Conservation (phyloP, 2,113 vertebrate species). For the Syngnathoides biaculeatus region DNA sequence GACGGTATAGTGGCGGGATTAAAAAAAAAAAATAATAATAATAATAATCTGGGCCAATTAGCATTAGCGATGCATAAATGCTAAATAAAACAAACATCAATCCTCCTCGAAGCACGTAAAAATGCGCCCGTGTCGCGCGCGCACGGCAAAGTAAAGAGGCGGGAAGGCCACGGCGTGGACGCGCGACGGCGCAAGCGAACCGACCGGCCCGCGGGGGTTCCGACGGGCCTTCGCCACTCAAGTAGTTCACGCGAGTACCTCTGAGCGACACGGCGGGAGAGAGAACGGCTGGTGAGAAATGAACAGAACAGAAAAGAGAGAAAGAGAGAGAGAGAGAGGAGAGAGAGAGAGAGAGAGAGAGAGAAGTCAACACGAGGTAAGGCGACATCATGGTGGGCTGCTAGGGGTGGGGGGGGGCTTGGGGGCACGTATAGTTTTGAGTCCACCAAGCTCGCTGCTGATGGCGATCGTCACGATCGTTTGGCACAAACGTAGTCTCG, state of each 20-base stretch:
- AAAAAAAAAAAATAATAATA: too few species aligned
- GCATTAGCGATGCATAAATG: conserved; percentile 13
- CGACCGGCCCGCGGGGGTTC: conserved; percentile 51
- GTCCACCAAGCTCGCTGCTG: conserved; percentile 35
- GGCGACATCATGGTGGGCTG: conserved; percentile 23
- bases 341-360: conserved; percentile 34
- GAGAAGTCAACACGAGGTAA: conserved; percentile 51
- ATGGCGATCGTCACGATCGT: conserved; percentile 54
- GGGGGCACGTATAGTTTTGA: conserved; percentile 28
- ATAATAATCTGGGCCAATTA: conserved; percentile 11
- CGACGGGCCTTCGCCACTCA: conserved; percentile 26
- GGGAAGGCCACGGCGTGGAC: conserved; percentile 74
- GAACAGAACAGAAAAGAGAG: too few species aligned
- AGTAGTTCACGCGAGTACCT: conserved; percentile 87
- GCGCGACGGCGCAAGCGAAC: conserved; percentile 79
- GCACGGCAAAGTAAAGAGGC: conserved; percentile 28
- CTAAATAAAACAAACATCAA: neutral
- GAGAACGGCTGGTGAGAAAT: too few species aligned
- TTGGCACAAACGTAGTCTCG: conserved; percentile 93
- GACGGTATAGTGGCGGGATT: too few species aligned
- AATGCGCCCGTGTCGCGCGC: conserved; percentile 15
- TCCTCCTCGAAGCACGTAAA: neutral
- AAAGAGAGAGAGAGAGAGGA: conserved; percentile 27
- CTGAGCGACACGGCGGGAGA: conserved; percentile 67
- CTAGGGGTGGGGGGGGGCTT: neutral